Conservation (phyloP, 1,140 invertebrate species). For the Battus philenor region DNA sequence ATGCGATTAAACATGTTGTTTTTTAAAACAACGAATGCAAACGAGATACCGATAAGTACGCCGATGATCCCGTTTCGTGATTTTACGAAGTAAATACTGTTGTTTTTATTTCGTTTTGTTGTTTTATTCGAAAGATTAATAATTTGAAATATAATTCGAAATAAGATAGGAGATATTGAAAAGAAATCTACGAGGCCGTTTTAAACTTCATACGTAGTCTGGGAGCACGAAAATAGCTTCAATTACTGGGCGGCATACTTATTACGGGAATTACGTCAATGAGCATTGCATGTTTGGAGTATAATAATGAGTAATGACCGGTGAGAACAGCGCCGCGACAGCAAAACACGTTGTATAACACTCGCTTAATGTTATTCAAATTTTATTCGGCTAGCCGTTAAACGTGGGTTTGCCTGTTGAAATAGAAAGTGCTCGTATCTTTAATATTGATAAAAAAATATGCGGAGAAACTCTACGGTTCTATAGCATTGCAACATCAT, state of each 20-base stretch:
- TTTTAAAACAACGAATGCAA: no score
- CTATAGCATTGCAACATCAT: background rate
- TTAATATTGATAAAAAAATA: slow-evolving; percentile 8
- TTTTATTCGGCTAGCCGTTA: slow-evolving; percentile 11
- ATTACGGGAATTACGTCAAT: slow-evolving; percentile 12
- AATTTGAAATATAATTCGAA: no score
- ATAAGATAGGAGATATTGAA: background rate
- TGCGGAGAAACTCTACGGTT: slow-evolving; percentile 1
- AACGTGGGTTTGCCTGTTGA: slow-evolving; percentile 10
- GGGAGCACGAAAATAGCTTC: no score
- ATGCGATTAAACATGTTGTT: no score
- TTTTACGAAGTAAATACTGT: no score
- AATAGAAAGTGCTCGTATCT: slow-evolving; percentile 12
- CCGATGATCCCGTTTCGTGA: no score
- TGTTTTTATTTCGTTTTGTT: no score
- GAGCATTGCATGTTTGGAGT: slow-evolving; percentile 9
- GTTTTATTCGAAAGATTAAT: no score
- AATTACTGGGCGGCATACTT: slow-evolving; percentile 3
- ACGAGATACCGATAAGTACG: no score
- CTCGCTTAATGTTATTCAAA: slow-evolving; percentile 13
- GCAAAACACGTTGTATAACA: slow-evolving; percentile 13
- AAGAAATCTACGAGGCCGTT: no score
- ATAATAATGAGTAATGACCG: slow-evolving; percentile 15
- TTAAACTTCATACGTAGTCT: no score
- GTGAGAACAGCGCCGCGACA: background rate